phyloP scores from a whole-genome alignment of 2,113 vertebrate genomes.

The Chloropsis hardwickii region DNA sequence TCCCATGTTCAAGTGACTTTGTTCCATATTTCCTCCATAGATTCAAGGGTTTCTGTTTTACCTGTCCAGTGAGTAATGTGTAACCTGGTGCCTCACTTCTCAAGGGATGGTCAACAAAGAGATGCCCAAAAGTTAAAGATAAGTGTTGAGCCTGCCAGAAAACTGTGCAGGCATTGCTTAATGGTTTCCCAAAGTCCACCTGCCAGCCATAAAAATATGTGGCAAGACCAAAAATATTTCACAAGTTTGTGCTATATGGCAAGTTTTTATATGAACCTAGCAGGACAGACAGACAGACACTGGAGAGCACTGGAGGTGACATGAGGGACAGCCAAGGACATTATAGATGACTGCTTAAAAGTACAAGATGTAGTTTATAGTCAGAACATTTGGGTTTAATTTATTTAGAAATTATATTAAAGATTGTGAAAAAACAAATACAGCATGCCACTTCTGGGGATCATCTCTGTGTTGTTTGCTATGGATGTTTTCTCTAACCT shows the following conservation, averaged over 20 bases:
- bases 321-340: not conserved
- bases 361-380: not conserved
- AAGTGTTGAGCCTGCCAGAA: not conserved
- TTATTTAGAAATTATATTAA: constrained; percentile 57
- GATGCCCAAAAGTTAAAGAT: not conserved
- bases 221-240: not conserved
- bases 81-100: not conserved
- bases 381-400: constrained; percentile 22
- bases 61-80: not conserved
- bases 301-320: not conserved
- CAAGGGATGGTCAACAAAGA: not conserved
- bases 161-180: not conserved
- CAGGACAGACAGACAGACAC: not conserved
- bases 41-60: not conserved
- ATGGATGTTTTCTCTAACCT: constrained; percentile 15
- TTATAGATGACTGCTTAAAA: not conserved
- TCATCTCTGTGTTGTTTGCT: not conserved
- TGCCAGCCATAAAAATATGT: not conserved
- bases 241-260: not conserved
- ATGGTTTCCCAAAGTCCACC: not conserved
- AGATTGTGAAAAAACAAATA: constrained; percentile 52
- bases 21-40: not conserved
- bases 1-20: not conserved
- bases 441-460: constrained; percentile 24
- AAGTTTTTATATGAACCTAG: not conserved